A percentile compares a stretch with the other conserved stretches of the same genome.
phyloP scores from a whole-genome alignment of 2,888 invertebrate species.

The Cantharis lateralis region DNA sequence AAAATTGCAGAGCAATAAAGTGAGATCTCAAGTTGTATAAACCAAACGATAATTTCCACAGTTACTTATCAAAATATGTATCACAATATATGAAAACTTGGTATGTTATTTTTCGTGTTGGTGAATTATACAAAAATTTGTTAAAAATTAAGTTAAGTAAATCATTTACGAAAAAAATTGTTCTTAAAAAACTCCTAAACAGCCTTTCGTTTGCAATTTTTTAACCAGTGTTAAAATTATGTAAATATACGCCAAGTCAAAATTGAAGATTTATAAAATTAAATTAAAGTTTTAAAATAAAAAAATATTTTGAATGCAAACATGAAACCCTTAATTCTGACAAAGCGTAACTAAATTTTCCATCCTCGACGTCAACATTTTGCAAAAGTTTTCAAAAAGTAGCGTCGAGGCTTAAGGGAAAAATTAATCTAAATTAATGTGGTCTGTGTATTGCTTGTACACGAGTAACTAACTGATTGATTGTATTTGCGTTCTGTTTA shows the following conservation, averaged over 20 bases:
- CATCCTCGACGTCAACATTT: background rate
- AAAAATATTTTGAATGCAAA: background rate
- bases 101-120: background rate
- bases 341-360: constrained; percentile 10
- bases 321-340: constrained; percentile 13
- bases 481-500: constrained; percentile 25
- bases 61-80: background rate
- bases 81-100: background rate
- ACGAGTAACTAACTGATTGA: constrained; percentile 22
- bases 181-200: constrained; percentile 20
- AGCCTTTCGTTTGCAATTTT: constrained; percentile 18
- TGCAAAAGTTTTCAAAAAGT: background rate
- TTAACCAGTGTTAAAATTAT: constrained; percentile 10
- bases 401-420: constrained; percentile 18
- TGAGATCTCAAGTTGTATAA: background rate
- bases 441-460: constrained; percentile 19
- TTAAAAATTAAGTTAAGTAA: background rate
- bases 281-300: background rate
- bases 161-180: background rate
- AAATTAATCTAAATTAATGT: constrained; percentile 10
- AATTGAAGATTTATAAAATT: constrained; percentile 12
- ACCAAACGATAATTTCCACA: background rate
- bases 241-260: constrained; percentile 14
- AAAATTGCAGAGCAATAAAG: background rate
- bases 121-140: background rate